Evolutionary conservation across 2,113 vertebrate genomes (phyloP), one percentile per base, ranked within the genome.

Genomic region (Caloenas nicobarica): DNA sequence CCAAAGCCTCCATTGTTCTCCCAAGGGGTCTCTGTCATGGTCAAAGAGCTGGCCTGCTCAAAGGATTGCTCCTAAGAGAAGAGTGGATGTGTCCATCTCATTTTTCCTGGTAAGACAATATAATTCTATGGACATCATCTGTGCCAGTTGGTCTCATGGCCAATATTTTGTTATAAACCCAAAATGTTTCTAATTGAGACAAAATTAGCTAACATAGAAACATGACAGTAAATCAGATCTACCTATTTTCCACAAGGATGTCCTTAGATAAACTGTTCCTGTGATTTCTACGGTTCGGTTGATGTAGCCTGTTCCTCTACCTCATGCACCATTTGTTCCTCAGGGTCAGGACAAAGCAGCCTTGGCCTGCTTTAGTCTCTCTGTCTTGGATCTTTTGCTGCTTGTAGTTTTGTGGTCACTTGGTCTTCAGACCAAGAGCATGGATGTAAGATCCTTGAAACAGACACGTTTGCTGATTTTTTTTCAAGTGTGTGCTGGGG

Each of bases 391-490:
- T 29, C 5, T 3, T 71, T 78, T 44, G 13, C 26, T 60, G n/a
- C 26, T 42, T 77, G 13, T 33, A 76, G 29, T 65, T 80, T 40
- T 80, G 40, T 54, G 38, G 14, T 71, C 16, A 31, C 18, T 60
- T 65, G 13, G 51, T 77, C 51, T 53, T 70, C 51, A 81, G 70
- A 54, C 13, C n/a, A n/a, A n/a, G 38, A 36, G 3, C 0, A 0
- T 25, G 31, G 15, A 36, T 25, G 34, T 42, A 84, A 80, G 34
- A 71, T 38, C 31, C 51, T 50, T 66, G 34, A 62, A 83, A 61
- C 22, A 36, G 23, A 66, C 11, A 31, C 26, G 51, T 68, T 62
- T 78, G 31, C 24, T 56, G 7, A 8, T 42, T 60, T 16, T 34
- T 91, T 87, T 68, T 73, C 34, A 73, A 38, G 7, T 34, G 34